phyloP scores from a whole-genome alignment of 2,797 vertebrate species.

The Octomys mimax region DNA sequence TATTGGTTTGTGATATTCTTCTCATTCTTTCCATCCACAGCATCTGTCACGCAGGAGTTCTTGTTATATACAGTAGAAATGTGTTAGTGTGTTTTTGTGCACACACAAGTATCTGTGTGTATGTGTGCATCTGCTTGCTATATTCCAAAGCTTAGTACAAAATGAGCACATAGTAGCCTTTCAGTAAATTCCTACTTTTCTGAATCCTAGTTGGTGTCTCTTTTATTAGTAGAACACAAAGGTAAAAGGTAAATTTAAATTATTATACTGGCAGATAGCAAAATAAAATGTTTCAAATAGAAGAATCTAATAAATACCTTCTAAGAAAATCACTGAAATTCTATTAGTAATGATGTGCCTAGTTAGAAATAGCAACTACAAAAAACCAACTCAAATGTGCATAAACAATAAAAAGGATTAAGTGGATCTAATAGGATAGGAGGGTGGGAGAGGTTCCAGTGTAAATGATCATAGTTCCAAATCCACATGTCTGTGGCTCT shows the following conservation, averaged over 20 bases:
- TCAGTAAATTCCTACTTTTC: slow-evolving; percentile 50
- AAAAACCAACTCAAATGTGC: slow-evolving; percentile 38
- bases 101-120: accelerated
- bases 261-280: slow-evolving; percentile 53
- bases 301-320: slow-evolving; percentile 52
- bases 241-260: slow-evolving; percentile 67
- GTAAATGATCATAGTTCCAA: slow-evolving; percentile 13
- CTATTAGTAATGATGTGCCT: not conserved
- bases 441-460: not conserved
- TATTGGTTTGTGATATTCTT: slow-evolving; percentile 38
- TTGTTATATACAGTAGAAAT: not conserved
- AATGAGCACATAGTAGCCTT: slow-evolving; percentile 7
- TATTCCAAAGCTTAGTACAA: slow-evolving; percentile 46
- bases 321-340: slow-evolving; percentile 57
- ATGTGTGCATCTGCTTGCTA: not conserved
- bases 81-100: not conserved
- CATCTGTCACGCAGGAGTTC: not conserved
- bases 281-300: slow-evolving; percentile 70
- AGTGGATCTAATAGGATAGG: not conserved
- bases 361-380: slow-evolving; percentile 28
- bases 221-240: slow-evolving; percentile 54
- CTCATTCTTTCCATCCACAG: not conserved
- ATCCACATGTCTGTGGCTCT: not conserved
- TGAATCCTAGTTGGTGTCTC: slow-evolving; percentile 24
- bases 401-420: not conserved